A percentile compares a stretch with the other conserved stretches of the same genome.
Evolutionary conservation across 2,888 invertebrate genomes (phyloP).

Genomic region (Ptilodon capucinus): DNA sequence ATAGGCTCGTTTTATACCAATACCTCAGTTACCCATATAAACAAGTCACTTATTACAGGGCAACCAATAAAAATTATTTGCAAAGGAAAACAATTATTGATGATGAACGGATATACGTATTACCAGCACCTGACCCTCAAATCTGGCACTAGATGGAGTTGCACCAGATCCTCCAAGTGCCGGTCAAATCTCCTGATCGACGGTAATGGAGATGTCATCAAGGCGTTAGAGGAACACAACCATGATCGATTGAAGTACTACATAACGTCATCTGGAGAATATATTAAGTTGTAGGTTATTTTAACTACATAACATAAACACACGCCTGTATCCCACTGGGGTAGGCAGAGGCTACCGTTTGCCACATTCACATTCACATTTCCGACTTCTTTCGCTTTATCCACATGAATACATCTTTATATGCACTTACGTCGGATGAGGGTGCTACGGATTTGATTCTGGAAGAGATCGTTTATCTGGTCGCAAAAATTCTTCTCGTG

Average conservation of each 20-base stretch:
- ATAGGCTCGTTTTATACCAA: too few species aligned
- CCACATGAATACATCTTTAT: too few species aligned
- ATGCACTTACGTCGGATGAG: too few species aligned
- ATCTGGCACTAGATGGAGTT: constrained; percentile 32
- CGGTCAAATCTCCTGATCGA: constrained; percentile 26
- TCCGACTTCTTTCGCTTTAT: too few species aligned
- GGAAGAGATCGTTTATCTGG: too few species aligned
- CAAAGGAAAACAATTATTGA: constrained; percentile 4
- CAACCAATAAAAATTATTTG: constrained; percentile 7
- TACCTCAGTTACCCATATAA: too few species aligned
- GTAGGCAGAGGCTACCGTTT: too few species aligned
- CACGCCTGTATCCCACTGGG: too few species aligned
- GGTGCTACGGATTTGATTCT: too few species aligned
- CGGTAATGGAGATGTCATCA: not conserved
- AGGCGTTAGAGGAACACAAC: constrained; percentile 2
- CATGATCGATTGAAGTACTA: constrained; percentile 7
- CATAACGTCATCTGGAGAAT: constrained; percentile 4
- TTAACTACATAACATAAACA: too few species aligned
- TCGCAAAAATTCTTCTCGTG: too few species aligned
- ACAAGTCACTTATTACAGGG: constrained; percentile 14
- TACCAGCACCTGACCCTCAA: constrained; percentile 27
- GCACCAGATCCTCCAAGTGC: constrained; percentile 36
- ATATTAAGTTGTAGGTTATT: not conserved
- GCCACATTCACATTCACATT: too few species aligned
- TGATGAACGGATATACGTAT: constrained; percentile 28